Evolutionary conservation across 2,113 vertebrate species (phyloP).

Genomic region (Butorides virescens): DNA sequence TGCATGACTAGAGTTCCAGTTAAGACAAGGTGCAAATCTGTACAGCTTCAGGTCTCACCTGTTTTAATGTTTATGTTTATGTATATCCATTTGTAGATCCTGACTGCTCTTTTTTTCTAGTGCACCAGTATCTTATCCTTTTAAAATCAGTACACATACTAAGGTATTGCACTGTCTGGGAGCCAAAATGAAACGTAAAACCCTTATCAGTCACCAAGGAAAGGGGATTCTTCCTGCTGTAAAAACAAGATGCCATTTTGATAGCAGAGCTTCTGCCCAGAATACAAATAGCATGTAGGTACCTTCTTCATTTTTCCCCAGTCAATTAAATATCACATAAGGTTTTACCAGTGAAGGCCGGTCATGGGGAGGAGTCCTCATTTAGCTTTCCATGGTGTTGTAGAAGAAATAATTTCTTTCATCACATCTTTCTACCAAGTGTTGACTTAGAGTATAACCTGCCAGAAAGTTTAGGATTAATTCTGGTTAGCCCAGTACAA

Average conservation of each 20-base stretch:
- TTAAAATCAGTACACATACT: not conserved
- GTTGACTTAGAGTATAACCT: not conserved
- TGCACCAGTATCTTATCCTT: not conserved
- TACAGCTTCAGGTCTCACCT: not conserved
- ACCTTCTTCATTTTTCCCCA: not conserved
- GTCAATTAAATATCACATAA: not conserved
- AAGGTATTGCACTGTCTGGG: not conserved
- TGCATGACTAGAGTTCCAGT: not conserved
- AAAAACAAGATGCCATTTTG: not conserved
- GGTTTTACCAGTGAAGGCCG: fast-evolving
- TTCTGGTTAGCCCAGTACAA: not conserved
- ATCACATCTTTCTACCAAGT: not conserved
- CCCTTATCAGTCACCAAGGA: not conserved
- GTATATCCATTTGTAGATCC: not conserved
- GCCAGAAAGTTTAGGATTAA: not conserved
- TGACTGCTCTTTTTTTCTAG: not conserved
- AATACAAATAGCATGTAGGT: not conserved
- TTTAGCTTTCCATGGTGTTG: not conserved
- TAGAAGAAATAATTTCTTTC: not conserved
- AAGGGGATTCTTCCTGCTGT: not conserved
- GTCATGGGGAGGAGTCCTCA: not conserved
- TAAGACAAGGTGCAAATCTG: not conserved
- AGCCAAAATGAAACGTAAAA: not conserved
- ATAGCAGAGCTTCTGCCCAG: not conserved
- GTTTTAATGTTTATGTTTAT: not conserved